Evolutionary conservation across 1,140 invertebrate species (phyloP).

Genomic region (Saccostrea glomerata): DNA sequence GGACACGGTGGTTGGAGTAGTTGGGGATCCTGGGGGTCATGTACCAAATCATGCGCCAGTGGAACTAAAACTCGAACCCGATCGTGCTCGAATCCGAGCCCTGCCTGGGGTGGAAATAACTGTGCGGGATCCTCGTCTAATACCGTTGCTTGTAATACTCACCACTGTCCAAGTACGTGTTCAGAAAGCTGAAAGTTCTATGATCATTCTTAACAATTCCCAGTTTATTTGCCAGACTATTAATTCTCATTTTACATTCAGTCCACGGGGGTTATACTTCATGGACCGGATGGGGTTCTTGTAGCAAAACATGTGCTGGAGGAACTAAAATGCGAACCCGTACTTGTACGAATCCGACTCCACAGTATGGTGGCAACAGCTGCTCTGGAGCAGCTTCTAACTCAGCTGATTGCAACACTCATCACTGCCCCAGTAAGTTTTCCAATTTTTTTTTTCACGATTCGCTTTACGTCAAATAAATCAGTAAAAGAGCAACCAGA

Average conservation of each 20-base stretch:
- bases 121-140: slow-evolving; percentile 10
- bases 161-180: slow-evolving; percentile 39
- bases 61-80: slow-evolving; percentile 62
- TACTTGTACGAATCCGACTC: slow-evolving; percentile 37
- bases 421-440: slow-evolving; percentile 15
- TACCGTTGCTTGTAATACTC: slow-evolving; percentile 27
- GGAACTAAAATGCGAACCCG: slow-evolving; percentile 11
- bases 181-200: not conserved
- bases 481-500: no score
- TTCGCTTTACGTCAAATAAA: no score
- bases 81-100: slow-evolving; percentile 62
- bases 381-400: slow-evolving; percentile 14
- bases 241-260: slow-evolving; percentile 44
- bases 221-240: no score
- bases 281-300: slow-evolving; percentile 82
- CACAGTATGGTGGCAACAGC: slow-evolving; percentile 35
- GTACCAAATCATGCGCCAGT: slow-evolving; percentile 64
- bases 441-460: no score
- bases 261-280: slow-evolving; percentile 83
- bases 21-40: slow-evolving; percentile 53
- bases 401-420: slow-evolving; percentile 6
- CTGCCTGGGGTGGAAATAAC: slow-evolving; percentile 59
- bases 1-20: not conserved
- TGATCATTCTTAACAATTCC: no score
- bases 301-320: slow-evolving; percentile 70